Evolutionary conservation across 2,888 invertebrate genomes (phyloP).

Genomic region (Plebejus argus): DNA sequence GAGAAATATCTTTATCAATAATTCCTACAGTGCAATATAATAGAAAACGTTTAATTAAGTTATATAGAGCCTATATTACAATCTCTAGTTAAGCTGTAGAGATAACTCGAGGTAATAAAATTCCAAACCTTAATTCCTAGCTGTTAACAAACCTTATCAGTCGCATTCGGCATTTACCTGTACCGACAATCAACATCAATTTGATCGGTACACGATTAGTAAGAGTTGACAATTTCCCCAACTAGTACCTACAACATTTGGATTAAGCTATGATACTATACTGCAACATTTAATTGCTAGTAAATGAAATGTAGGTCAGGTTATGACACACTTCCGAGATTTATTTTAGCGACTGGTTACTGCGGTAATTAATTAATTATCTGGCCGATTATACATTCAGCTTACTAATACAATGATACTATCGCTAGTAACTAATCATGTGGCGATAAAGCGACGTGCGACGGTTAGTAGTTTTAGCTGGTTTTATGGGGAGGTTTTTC

Average conservation of each 20-base stretch:
- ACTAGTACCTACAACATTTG: constrained; percentile 5
- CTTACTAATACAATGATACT: neutral
- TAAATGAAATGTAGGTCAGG: constrained; percentile 1
- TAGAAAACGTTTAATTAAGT: neutral
- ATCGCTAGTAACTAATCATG: neutral
- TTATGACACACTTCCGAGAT: neutral
- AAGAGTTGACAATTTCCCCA: constrained; percentile 38
- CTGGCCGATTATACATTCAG: neutral
- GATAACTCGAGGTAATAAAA: constrained; percentile 4
- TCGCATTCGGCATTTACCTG: constrained; percentile 34
- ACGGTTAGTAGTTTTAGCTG: neutral
- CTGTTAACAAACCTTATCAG: constrained; percentile 26
- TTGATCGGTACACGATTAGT: constrained; percentile 30
- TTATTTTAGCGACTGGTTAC: constrained; percentile 14
- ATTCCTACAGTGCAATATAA: neutral
- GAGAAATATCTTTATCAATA: neutral
- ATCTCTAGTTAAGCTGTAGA: neutral
- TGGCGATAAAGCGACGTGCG: neutral
- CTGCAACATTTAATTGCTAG: neutral
- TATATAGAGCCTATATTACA: neutral
- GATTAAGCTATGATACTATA: constrained; percentile 8
- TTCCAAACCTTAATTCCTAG: constrained; percentile 22
- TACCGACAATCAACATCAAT: constrained; percentile 21
- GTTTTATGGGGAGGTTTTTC: neutral
- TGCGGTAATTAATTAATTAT: neutral